Evolutionary conservation across 1,140 invertebrate species (phyloP), one percentile per base, ranked within the genome.

Genomic region (Sycobia sp.): DNA sequence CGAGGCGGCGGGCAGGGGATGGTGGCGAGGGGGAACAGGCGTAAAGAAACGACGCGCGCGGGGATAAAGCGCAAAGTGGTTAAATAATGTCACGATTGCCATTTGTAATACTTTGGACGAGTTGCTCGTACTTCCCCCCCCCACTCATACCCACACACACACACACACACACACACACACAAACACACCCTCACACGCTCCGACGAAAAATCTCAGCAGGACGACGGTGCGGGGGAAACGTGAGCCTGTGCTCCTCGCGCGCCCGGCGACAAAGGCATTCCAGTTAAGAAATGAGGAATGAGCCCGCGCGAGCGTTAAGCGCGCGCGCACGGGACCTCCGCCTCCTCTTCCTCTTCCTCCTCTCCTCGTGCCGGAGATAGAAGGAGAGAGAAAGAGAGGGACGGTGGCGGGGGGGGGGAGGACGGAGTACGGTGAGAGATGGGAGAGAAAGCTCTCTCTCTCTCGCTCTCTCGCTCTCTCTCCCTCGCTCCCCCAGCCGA

Each of bases 211-310:
- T n/a, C n/a, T n/a, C n/a, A n/a, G n/a, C n/a, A n/a, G n/a, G n/a
- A n/a, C n/a, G n/a, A n/a, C n/a, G n/a, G n/a, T n/a, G n/a, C 29
- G 16, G 29, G 9, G 13, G 14, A n/a, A 8, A 20, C 29, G 29
- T 20, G 49, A 10, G 10, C 4, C 23, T 3, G 39, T n/a, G 46
- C 44, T 60, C 22, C 34, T 49, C 49, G 43, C 23, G 29, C 41
- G 20, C 23, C n/a, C n/a, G n/a, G 34, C 63, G 51, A 65, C 51
- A 65, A 65, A 65, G 43, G 51, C 57, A 55, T 55, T 58, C 49
- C 55, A 54, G 55, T 58, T 58, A 46, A 58, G 62, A 65, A 54
- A 65, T 59, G 55, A 58, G 46, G 62, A 65, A 58, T 47, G 62
- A 53, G 34, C 29, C 16, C 32, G 39, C 18, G 27, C 54, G 46